A percentile compares a stretch with the other conserved stretches of the same genome.
These are phyloP conservation scores for Hippocampus comes DNA, from an alignment of 2,113 vertebrate species.

Conservation along the genomic window DNA sequence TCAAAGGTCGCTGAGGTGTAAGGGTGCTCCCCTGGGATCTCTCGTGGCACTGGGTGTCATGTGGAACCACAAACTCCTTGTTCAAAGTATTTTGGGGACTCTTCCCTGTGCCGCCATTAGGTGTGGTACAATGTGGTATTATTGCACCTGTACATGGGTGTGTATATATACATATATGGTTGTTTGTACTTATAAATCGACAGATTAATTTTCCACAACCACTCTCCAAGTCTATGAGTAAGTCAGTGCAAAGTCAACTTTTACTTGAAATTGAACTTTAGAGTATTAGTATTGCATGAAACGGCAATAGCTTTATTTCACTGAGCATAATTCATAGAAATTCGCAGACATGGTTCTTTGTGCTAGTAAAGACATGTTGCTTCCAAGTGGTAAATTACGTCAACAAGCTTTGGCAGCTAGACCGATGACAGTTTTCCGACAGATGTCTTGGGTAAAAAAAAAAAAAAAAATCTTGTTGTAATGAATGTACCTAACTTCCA, in stretches of 20 bases:
- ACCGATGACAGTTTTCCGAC: neutral
- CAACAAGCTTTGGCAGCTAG: neutral
- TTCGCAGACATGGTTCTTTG: neutral
- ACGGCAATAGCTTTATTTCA: neutral
- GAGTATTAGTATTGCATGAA: neutral
- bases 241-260: neutral
- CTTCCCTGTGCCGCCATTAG: neutral
- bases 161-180: neutral
- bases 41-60: neutral
- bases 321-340: neutral
- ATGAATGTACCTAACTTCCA: constrained; percentile 3
- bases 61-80: neutral
- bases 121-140: neutral
- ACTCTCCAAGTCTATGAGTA: neutral
- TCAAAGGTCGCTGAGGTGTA: neutral
- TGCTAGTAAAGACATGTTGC: neutral
- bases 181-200: neutral
- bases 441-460: constrained; percentile 11
- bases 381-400: neutral
- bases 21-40: neutral
- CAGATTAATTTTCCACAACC: neutral
- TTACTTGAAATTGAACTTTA: neutral
- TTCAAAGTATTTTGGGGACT: neutral
- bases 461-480: neutral
- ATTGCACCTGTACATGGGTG: neutral